A percentile compares a stretch with the other conserved stretches of the same genome.
These are phyloP conservation scores for Drosophila stalkeri DNA, from an alignment of 2,888 invertebrate species.

Conservation along the genomic window DNA sequence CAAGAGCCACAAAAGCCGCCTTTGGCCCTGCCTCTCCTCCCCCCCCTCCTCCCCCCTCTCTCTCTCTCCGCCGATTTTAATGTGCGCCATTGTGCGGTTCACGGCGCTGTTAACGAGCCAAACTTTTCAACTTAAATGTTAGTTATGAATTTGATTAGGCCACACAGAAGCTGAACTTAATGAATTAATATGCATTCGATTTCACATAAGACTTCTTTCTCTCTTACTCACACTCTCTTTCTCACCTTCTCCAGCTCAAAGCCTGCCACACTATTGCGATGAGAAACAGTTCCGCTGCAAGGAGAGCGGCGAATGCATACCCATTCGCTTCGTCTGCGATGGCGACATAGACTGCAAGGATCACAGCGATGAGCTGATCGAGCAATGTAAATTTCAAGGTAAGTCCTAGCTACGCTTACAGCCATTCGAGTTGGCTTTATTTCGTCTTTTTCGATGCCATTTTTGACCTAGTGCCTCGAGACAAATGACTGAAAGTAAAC, in stretches of 20 bases:
- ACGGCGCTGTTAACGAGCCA: conserved; percentile 65
- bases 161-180: conserved; percentile 61
- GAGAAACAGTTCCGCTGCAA: conserved; percentile 91
- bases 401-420: conserved; percentile 44
- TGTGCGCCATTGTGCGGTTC: conserved; percentile 40
- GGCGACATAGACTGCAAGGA: conserved; percentile 92
- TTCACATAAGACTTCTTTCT: conserved; percentile 9
- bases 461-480: conserved; percentile 13
- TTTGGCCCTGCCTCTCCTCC: not conserved
- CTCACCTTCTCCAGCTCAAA: conserved; percentile 69
- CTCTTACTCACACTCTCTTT: conserved; percentile 30
- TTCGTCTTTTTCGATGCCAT: not conserved
- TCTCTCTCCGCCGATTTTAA: conserved; percentile 5
- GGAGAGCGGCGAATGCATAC: conserved; percentile 90
- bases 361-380: conserved; percentile 91
- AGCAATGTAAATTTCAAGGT: conserved; percentile 89
- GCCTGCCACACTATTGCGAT: conserved; percentile 74
- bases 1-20: conserved; percentile 8
- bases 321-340: conserved; percentile 92
- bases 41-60: not conserved
- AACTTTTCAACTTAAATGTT: conserved; percentile 79
- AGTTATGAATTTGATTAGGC: conserved; percentile 80
- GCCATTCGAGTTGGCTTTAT: not conserved
- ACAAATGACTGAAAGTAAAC: conserved; percentile 40
- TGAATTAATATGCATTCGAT: conserved; percentile 74